These are phyloP conservation scores for Pogonognathellus flavescens DNA, from an alignment of 1,140 invertebrate species.

Conservation along the genomic window DNA sequence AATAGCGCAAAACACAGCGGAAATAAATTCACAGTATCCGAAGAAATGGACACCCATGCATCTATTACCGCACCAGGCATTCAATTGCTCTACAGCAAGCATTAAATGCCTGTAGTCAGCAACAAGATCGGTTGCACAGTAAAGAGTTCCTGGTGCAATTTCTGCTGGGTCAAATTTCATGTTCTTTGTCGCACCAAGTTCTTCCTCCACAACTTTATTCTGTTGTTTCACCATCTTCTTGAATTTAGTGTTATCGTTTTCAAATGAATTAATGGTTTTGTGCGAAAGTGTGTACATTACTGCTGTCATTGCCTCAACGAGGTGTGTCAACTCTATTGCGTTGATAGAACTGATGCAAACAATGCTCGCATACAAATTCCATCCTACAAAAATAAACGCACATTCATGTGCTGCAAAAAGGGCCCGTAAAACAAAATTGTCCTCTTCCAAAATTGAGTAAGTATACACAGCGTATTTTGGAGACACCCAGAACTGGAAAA, in stretches of 20 bases:
- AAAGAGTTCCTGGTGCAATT: neutral
- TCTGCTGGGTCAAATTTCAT: neutral
- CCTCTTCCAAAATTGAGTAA: neutral
- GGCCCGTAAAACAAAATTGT: conserved; percentile 11
- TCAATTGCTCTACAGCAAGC: neutral
- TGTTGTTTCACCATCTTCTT: neutral
- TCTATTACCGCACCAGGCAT: conserved; percentile 18
- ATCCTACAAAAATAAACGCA: conserved; percentile 22
- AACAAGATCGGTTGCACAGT: neutral
- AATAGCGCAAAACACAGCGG: conserved; percentile 40
- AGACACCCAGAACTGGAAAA: conserved; percentile 18
- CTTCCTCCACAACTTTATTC: neutral
- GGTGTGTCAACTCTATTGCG: conserved; percentile 22
- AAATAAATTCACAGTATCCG: conserved; percentile 32
- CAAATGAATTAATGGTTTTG: neutral
- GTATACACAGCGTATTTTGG: conserved; percentile 46
- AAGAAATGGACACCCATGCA: conserved; percentile 7
- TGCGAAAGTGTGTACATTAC: neutral
- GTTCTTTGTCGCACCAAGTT: neutral
- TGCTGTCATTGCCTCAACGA: conserved; percentile 12
- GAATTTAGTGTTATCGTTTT: neutral
- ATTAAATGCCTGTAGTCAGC: conserved; percentile 22
- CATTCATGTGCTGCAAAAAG: conserved; percentile 44
- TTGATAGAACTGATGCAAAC: conserved; percentile 31
- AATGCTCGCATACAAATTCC: conserved; percentile 28